Percentiles rank a stretch among this genome's conserved stretches.
phyloP scores from a whole-genome alignment of 2,888 invertebrate species.

The Spodoptera littoralis region DNA sequence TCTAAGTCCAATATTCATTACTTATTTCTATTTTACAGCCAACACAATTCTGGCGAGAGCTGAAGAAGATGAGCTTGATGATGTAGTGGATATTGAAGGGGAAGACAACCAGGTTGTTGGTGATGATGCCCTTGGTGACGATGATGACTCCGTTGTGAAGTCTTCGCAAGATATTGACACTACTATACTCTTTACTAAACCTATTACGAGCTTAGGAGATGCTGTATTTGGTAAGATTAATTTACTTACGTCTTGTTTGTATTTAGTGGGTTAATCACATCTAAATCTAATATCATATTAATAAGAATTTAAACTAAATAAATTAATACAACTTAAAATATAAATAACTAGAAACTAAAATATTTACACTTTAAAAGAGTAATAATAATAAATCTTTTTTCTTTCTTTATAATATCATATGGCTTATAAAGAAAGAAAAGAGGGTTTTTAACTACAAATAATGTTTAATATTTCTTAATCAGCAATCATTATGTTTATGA shows the following conservation, averaged over 20 bases:
- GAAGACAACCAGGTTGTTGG: constrained; percentile 90
- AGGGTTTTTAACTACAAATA: no score
- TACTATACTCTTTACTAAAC: constrained; percentile 96
- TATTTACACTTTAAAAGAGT: no score
- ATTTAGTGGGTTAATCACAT: no score
- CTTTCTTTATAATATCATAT: no score
- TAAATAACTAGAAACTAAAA: no score
- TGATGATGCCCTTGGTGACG: constrained; percentile 90
- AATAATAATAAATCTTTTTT: no score
- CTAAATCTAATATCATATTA: no score
- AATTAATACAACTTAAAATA: no score
- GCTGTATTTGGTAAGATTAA: constrained; percentile 89
- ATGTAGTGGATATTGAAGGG: constrained; percentile 91
- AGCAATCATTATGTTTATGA: no score
- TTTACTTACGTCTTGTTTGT: neutral
- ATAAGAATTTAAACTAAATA: no score
- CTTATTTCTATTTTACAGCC: constrained; percentile 65
- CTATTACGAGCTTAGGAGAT: constrained; percentile 89
- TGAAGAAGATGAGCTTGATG: constrained; percentile 92
- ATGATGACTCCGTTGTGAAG: constrained; percentile 88
- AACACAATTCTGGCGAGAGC: constrained; percentile 88
- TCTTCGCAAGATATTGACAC: constrained; percentile 98
- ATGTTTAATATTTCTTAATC: no score
- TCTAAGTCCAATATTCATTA: neutral
- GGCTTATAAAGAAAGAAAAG: no score